A percentile compares a stretch with the other conserved stretches of the same genome.
phyloP scores from a whole-genome alignment of 2,113 vertebrate species.

The Prionailurus bengalensis region DNA sequence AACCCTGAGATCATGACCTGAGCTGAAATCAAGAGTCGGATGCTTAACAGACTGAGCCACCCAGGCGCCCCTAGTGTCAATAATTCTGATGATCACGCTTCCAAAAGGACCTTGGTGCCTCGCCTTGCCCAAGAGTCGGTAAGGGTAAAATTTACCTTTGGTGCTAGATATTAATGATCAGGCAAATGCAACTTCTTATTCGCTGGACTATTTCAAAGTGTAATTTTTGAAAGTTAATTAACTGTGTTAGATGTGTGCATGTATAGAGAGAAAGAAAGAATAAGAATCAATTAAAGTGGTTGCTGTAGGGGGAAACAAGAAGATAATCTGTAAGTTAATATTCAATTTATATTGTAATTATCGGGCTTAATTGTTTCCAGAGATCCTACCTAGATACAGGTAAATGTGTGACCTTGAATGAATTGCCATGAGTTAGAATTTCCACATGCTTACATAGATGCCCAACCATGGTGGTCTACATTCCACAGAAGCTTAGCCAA shows the following conservation, averaged over 20 bases:
- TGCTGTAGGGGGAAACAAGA: background rate
- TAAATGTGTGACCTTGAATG: background rate
- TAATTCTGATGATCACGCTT: background rate
- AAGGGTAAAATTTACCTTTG: background rate
- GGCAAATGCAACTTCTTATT: background rate
- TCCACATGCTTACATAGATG: fast-evolving
- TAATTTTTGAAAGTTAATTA: background rate
- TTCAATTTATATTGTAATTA: constrained; percentile 11
- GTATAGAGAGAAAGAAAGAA: background rate
- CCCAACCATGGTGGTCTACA: background rate
- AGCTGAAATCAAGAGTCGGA: too few species aligned
- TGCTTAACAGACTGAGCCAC: too few species aligned
- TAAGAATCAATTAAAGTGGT: background rate
- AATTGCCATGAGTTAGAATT: background rate
- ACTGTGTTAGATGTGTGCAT: background rate
- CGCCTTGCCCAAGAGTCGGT: background rate
- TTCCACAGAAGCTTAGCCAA: background rate
- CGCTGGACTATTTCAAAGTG: background rate
- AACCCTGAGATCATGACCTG: too few species aligned
- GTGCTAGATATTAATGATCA: background rate
- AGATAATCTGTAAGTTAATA: background rate
- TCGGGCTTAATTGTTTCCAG: background rate
- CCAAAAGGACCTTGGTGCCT: background rate
- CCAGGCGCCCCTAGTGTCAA: too few species aligned
- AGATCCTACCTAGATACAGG: background rate